Percentiles rank a stretch among this genome's conserved stretches.
phyloP scores from a whole-genome alignment of 2,113 vertebrate species.

The Cisticola juncidis region DNA sequence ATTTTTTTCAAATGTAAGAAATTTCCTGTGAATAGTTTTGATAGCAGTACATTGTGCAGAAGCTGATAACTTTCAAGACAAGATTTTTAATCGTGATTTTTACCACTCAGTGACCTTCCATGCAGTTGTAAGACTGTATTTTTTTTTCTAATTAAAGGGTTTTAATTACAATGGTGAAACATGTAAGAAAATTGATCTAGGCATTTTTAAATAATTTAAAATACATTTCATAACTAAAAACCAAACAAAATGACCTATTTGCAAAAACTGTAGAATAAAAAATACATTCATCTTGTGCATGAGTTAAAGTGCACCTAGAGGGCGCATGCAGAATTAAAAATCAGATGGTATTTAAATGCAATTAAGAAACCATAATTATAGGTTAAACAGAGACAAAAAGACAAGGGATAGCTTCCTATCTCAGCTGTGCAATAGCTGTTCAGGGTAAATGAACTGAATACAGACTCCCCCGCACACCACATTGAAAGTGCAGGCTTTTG shows the following conservation, averaged over 20 bases:
- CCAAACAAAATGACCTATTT: background rate
- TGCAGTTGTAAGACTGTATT: background rate
- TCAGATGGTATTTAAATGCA: background rate
- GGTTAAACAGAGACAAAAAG: background rate
- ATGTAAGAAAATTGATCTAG: background rate
- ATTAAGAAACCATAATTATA: slow-evolving; percentile 20
- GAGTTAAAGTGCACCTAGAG: background rate
- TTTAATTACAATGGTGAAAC: background rate
- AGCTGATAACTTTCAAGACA: background rate
- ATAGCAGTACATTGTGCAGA: background rate
- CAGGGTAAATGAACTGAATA: background rate
- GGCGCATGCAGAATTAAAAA: background rate
- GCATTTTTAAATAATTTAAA: background rate
- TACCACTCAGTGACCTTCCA: background rate
- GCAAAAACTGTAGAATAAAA: background rate
- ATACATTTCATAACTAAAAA: background rate
- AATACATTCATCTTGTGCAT: background rate
- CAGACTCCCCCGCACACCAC: background rate
- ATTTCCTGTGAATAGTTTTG: background rate
- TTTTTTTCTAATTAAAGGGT: background rate
- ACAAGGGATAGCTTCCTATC: background rate
- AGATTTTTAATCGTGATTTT: background rate
- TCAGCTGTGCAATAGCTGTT: background rate
- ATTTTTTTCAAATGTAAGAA: background rate
- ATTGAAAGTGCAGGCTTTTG: background rate